phyloP scores from a whole-genome alignment of 2,113 vertebrate species.

The Hucho hucho region DNA sequence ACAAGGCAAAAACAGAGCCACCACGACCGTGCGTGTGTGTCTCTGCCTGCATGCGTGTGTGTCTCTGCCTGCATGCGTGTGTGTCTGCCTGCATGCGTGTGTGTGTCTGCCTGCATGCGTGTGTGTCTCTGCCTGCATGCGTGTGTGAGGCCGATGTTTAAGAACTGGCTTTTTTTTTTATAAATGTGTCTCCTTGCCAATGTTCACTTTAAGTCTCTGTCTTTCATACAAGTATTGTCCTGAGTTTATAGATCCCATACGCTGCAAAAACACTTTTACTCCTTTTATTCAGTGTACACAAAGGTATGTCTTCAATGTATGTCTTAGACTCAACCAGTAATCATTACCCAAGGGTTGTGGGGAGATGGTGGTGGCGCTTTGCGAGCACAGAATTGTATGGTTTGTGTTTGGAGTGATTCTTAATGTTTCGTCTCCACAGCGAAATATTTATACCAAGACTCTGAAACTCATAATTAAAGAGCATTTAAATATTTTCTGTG shows the following conservation, averaged over 20 bases:
- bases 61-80: too few relatives aligned
- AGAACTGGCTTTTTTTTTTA: background rate
- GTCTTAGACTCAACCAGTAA: conserved; percentile 70
- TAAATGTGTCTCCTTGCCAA: background rate
- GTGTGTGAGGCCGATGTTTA: background rate
- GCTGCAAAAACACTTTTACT: background rate
- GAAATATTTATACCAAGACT: conserved; percentile 42
- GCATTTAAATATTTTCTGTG: conserved; percentile 39
- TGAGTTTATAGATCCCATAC: too few relatives aligned
- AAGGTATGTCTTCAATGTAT: conserved; percentile 66
- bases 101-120: background rate
- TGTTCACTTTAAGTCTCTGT: background rate
- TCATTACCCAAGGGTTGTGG: conserved; percentile 73
- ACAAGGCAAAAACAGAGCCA: too few relatives aligned
- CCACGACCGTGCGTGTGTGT: background rate
- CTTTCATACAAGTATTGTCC: too few relatives aligned
- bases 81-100: background rate
- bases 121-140: background rate
- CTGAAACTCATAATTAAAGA: conserved; percentile 45
- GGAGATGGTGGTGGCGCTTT: conserved; percentile 51
- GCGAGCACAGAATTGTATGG: conserved; percentile 49
- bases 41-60: background rate
- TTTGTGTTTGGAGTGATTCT: conserved; percentile 51
- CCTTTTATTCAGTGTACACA: background rate
- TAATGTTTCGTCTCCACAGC: conserved; percentile 40